Evolutionary conservation across 2,888 invertebrate species (phyloP).

Genomic region (Cosmopolites sordidus): DNA sequence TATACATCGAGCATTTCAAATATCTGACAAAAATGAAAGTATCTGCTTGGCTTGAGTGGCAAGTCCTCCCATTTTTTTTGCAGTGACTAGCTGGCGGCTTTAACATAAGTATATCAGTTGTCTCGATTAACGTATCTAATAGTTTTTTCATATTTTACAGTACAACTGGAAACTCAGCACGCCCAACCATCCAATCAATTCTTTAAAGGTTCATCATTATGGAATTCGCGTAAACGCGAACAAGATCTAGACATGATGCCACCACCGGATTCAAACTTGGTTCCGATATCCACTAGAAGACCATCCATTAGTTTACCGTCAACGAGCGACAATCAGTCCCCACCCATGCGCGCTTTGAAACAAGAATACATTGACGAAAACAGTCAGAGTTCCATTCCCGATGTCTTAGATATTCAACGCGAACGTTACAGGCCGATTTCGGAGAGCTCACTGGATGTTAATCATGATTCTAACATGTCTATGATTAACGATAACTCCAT

Average conservation of each 20-base stretch:
- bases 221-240: constrained; percentile 50
- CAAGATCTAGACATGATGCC: constrained; percentile 65
- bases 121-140: constrained; percentile 38
- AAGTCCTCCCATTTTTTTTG: constrained; percentile 45
- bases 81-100: constrained; percentile 48
- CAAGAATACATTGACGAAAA: constrained; percentile 69
- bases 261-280: constrained; percentile 59
- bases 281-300: constrained; percentile 57
- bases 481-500: constrained; percentile 52
- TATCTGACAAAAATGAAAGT: background rate
- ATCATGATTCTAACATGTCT: constrained; percentile 46
- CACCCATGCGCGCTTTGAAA: constrained; percentile 55
- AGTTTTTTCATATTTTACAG: constrained; percentile 45
- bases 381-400: constrained; percentile 60
- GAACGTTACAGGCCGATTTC: constrained; percentile 45
- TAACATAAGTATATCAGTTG: constrained; percentile 34
- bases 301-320: constrained; percentile 56
- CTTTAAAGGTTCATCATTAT: constrained; percentile 38
- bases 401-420: constrained; percentile 39
- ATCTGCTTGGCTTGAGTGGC: constrained; percentile 46
- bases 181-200: constrained; percentile 24
- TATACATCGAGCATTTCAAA: too few relatives aligned
- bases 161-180: constrained; percentile 37
- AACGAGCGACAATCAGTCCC: constrained; percentile 55
- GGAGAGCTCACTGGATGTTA: constrained; percentile 49